Evolutionary conservation across 2,113 vertebrate species (phyloP).

Genomic region (Pristiophorus japonicus): DNA sequence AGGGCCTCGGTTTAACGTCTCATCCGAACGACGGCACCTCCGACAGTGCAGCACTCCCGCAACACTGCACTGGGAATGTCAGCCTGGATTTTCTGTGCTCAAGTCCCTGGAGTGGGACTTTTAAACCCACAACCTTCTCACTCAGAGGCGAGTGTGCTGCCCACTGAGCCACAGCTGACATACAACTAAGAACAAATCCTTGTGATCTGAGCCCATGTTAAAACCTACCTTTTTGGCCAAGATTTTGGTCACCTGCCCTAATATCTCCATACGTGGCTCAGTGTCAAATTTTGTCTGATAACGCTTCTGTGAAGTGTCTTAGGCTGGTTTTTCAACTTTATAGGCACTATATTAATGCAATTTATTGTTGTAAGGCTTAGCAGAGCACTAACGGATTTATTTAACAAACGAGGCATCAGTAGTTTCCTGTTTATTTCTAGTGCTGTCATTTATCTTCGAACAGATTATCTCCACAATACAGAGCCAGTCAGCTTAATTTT

Average conservation of each 20-base stretch:
- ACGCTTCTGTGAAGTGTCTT: not conserved
- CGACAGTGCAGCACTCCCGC: no score
- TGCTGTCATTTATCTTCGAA: not conserved
- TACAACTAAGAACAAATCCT: not conserved
- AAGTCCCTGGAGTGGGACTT: no score
- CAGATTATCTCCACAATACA: not conserved
- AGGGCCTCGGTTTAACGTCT: no score
- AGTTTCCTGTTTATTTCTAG: not conserved
- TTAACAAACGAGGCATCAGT: not conserved
- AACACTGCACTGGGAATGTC: no score
- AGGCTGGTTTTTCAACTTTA: not conserved
- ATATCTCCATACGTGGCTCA: no score
- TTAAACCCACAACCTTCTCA: no score
- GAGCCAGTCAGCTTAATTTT: not conserved
- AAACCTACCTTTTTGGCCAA: not conserved
- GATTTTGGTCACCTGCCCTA: not conserved
- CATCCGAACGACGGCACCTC: no score
- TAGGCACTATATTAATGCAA: not conserved
- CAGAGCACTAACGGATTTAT: not conserved
- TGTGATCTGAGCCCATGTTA: not conserved
- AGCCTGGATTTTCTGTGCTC: no score
- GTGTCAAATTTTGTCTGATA: no score
- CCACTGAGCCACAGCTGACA: no score
- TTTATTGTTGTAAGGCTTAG: not conserved
- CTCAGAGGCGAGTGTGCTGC: no score